Evolutionary conservation across 2,113 vertebrate species (phyloP).

Genomic region (Gnathonemus echidnorhynchus): DNA sequence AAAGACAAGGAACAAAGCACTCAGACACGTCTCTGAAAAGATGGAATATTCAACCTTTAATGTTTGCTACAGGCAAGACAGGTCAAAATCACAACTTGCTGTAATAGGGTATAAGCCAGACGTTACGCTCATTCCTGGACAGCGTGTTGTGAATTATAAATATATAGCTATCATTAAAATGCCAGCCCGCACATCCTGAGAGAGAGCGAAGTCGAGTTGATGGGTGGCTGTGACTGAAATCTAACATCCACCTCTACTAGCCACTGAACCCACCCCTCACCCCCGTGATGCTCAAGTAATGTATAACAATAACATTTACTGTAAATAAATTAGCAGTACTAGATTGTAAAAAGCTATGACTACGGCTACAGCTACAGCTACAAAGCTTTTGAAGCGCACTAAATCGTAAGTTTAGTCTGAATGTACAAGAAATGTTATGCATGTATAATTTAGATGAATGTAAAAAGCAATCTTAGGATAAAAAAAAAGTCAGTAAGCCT

Average conservation of each 20-base stretch:
- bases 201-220: slow-evolving; percentile 22
- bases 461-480: slow-evolving; percentile 36
- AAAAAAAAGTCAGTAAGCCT: slow-evolving; percentile 21
- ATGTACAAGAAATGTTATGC: slow-evolving; percentile 43
- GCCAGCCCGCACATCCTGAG: slow-evolving; percentile 38
- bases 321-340: slow-evolving; percentile 53
- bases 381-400: slow-evolving; percentile 42
- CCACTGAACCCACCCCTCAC: slow-evolving; percentile 33
- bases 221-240: neutral
- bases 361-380: slow-evolving; percentile 20
- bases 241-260: neutral
- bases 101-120: slow-evolving; percentile 31
- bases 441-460: slow-evolving; percentile 37
- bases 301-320: slow-evolving; percentile 26
- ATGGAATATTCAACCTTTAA: slow-evolving; percentile 40
- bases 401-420: slow-evolving; percentile 29
- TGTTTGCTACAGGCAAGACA: slow-evolving; percentile 39
- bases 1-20: neutral
- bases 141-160: slow-evolving; percentile 26
- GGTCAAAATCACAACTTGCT: slow-evolving; percentile 27
- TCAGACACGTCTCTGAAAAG: neutral
- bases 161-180: slow-evolving; percentile 38
- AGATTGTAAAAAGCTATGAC: slow-evolving; percentile 45
- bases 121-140: slow-evolving; percentile 12
- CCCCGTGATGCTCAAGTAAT: slow-evolving; percentile 26